Percentiles rank a stretch among this genome's conserved stretches.
These are phyloP conservation scores for Aphidius ervi DNA, from an alignment of 1,140 invertebrate genomes.

Conservation along the genomic window DNA sequence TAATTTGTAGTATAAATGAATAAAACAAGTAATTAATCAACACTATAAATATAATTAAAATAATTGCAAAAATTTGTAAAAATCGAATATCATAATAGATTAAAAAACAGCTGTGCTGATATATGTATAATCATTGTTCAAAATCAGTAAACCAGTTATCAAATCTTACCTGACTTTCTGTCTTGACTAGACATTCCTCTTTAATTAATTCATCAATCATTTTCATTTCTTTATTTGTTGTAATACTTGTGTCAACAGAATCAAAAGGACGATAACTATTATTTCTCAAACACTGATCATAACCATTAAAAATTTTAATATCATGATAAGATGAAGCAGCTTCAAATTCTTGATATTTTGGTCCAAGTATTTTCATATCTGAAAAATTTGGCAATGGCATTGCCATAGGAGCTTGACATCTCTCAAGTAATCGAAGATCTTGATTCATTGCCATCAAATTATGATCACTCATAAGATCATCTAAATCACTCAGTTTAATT, in stretches of 20 bases:
- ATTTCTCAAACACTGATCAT: slow-evolving; percentile 36
- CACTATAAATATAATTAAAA: too few species aligned
- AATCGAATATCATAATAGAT: slow-evolving; percentile 13
- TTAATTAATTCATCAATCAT: slow-evolving; percentile 36
- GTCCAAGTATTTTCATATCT: slow-evolving; percentile 36
- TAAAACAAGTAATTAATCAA: too few species aligned
- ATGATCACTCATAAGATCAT: slow-evolving; percentile 31
- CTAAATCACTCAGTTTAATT: slow-evolving; percentile 34
- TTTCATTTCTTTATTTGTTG: slow-evolving; percentile 30
- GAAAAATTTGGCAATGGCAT: slow-evolving; percentile 20
- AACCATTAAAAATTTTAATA: slow-evolving; percentile 34
- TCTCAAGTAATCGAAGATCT: slow-evolving; percentile 1
- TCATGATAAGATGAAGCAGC: slow-evolving; percentile 34
- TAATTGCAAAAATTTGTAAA: too few species aligned
- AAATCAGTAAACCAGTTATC: slow-evolving; percentile 17
- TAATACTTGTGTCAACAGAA: slow-evolving; percentile 15
- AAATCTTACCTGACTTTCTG: slow-evolving; percentile 31
- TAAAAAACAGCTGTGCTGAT: neutral
- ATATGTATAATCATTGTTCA: neutral
- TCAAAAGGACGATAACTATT: slow-evolving; percentile 21
- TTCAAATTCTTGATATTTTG: slow-evolving; percentile 31
- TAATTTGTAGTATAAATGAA: too few species aligned
- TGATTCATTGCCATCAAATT: slow-evolving; percentile 10
- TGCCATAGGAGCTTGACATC: neutral
- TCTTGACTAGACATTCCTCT: slow-evolving; percentile 28